phyloP scores from a whole-genome alignment of 2,113 vertebrate genomes.

The Synchiropus splendidus region DNA sequence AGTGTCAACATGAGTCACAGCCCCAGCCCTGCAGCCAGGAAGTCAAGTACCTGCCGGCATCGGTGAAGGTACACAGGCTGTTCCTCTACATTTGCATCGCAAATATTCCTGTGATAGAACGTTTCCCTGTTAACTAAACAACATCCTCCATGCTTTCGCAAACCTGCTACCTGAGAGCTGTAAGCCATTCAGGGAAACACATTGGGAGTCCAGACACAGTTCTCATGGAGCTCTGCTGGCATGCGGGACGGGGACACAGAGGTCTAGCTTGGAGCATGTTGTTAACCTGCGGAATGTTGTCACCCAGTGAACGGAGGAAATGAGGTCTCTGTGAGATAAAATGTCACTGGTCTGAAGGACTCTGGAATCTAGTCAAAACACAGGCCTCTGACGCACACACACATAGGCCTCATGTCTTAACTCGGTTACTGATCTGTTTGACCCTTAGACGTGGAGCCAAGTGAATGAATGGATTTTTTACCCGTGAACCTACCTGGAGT shows the following conservation, averaged over 20 bases:
- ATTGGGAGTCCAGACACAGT: too few relatives aligned
- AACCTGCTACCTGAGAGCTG: neutral
- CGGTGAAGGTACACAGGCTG: slow-evolving; percentile 13
- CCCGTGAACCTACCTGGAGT: slow-evolving; percentile 33
- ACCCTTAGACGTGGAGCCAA: slow-evolving; percentile 19
- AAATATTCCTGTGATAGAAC: slow-evolving; percentile 37
- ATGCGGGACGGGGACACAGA: slow-evolving; percentile 17
- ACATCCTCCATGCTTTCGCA: neutral
- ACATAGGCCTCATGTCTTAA: slow-evolving; percentile 3
- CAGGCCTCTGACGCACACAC: slow-evolving; percentile 31
- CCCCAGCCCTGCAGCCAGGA: slow-evolving; percentile 12
- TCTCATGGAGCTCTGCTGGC: slow-evolving; percentile 7
- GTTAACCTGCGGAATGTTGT: slow-evolving; percentile 60
- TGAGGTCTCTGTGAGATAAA: slow-evolving; percentile 56
- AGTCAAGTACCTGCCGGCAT: slow-evolving; percentile 17
- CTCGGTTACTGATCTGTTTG: slow-evolving; percentile 12
- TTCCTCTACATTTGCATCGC: slow-evolving; percentile 37
- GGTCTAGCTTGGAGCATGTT: slow-evolving; percentile 33
- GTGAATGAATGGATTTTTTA: slow-evolving; percentile 27
- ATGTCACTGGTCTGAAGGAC: slow-evolving; percentile 60
- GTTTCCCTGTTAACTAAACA: slow-evolving; percentile 6
- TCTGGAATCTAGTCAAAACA: slow-evolving; percentile 58
- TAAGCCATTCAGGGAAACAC: neutral
- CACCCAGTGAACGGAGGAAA: slow-evolving; percentile 56
- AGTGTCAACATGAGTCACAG: slow-evolving; percentile 26